Base-by-base conservation (phyloP, 2,888 invertebrate species). In the Plebejus argus region DNA sequence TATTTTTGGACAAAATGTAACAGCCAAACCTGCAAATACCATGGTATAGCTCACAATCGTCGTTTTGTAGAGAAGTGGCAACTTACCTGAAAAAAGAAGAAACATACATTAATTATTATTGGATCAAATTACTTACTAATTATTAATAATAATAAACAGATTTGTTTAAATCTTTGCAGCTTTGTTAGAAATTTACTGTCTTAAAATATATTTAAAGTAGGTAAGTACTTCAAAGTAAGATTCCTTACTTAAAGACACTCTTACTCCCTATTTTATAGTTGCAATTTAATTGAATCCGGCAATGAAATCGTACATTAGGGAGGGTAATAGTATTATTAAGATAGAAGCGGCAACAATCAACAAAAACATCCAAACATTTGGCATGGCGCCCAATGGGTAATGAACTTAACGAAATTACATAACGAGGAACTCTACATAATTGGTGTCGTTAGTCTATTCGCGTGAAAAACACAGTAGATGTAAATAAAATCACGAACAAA, bases 301-400 rank as follows among this genome's bases (percentile, higher is more conserved):
- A 66, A 66, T 66, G 15, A 66, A 66, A 18, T 1, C 23, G 15
- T 15, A 33, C 28, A 28, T 61, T 23, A 61, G 66, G 15, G 66
- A 61, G 61, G 61, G 12, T 66, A 66, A 66, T 33, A 18, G 66
- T 28, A 28, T 66, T 28, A 28, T 66, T 66, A 66, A 66, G 66
- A 66, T 28, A 7, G 66, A 66, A 71, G 39, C 18, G 39, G 71
- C 71, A 71, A 35, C 18, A 35, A 7, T n/a, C 70, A 15, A 71
- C 71, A 71, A 20, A 39, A 70, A n/a, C 35, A n/a, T 70, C 1
- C 20, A 39, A 20, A 35, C 78, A 79, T 77, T 80, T 80, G 80
- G 80, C 78, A 70, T 3, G 20, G 45, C 74, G 80, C 80, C 80
- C 79, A 79, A 79, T 80, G 78, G 80, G 80, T 77, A 78, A 80